Evolutionary conservation across 2,113 vertebrate species (phyloP).

Genomic region (Toxostoma redivivum): DNA sequence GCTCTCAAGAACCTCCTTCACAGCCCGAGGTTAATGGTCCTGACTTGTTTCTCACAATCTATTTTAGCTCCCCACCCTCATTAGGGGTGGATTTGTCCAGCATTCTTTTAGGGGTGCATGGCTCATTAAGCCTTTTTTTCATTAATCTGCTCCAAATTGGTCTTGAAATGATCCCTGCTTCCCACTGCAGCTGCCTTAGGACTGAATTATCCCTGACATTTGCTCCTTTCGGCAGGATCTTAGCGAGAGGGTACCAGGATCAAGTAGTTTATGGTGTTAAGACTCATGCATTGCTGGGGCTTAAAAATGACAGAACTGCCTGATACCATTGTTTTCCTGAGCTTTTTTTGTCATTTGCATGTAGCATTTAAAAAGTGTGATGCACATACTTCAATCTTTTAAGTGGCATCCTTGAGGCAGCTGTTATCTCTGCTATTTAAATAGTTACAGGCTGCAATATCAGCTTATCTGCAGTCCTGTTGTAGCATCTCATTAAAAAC

Average conservation of each 20-base stretch:
- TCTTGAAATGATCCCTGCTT: constrained; percentile 47
- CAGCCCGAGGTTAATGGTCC: neutral
- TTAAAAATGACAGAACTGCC: constrained; percentile 22
- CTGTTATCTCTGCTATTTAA: neutral
- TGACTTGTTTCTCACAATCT: constrained; percentile 40
- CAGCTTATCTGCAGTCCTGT: neutral
- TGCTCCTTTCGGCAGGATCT: constrained; percentile 5
- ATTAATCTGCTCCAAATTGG: constrained; percentile 65
- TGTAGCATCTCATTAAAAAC: neutral
- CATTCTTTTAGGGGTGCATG: constrained; percentile 62
- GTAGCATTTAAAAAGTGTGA: neutral
- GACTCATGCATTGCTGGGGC: neutral
- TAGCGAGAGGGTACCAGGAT: neutral
- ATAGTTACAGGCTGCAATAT: neutral
- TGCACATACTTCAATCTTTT: neutral
- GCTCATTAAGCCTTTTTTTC: constrained; percentile 73
- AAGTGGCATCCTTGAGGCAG: neutral
- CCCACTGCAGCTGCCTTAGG: constrained; percentile 1
- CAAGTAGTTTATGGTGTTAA: neutral
- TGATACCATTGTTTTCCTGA: constrained; percentile 2
- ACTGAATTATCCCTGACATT: constrained; percentile 32
- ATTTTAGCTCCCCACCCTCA: constrained; percentile 59
- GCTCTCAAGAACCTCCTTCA: neutral
- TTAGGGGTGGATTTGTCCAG: constrained; percentile 68
- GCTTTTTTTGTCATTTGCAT: neutral